Evolutionary conservation across 1,140 invertebrate species (phyloP).

Genomic region (Lepidurus apus): DNA sequence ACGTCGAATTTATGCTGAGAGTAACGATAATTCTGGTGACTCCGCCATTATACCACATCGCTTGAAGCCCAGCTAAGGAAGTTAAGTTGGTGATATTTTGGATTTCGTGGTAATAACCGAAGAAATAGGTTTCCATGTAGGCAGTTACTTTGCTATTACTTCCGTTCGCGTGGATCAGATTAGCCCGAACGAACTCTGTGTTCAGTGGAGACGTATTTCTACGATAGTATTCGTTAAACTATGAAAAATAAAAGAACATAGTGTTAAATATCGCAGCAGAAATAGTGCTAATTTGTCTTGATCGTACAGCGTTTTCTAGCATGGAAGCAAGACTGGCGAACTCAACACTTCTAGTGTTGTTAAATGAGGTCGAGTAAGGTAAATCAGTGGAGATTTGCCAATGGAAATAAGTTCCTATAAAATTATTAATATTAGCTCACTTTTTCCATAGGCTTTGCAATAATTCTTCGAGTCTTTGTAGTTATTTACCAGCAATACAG

Average conservation of each 20-base stretch:
- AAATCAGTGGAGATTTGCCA: neutral
- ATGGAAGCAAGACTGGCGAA: neutral
- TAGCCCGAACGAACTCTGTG: neutral
- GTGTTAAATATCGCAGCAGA: neutral
- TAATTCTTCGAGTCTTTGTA: too few species aligned
- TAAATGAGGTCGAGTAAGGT: neutral
- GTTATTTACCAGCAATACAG: too few species aligned
- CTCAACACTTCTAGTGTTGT: neutral
- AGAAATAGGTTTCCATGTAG: neutral
- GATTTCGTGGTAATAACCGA: neutral
- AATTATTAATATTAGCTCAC: neutral
- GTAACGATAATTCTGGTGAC: too few species aligned
- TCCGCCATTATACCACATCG: too few species aligned
- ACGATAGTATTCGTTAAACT: neutral
- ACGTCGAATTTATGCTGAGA: too few species aligned
- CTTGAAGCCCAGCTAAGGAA: too few species aligned
- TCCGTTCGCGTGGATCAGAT: neutral
- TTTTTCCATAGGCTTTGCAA: neutral
- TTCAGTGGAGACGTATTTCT: neutral
- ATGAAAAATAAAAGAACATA: neutral
- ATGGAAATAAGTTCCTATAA: neutral
- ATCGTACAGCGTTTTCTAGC: neutral
- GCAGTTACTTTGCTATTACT: neutral
- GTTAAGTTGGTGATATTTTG: too few species aligned
- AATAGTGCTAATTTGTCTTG: neutral